Base-by-base conservation (phyloP, 37 sponge, comb jelly and placozoan genomes). In the Hormiphora californensis region DNA sequence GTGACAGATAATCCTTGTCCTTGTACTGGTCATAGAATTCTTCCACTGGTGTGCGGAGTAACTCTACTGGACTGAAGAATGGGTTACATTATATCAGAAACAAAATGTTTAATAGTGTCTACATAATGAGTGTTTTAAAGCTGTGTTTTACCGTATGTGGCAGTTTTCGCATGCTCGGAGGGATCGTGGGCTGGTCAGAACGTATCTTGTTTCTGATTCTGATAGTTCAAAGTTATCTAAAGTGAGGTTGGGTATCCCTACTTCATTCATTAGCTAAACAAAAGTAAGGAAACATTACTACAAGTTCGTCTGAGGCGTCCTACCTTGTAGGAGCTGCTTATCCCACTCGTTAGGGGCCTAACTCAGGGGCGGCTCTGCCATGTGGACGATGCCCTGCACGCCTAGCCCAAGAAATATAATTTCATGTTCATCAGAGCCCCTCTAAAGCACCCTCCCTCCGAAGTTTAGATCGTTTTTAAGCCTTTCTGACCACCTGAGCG, bases 11-110 rank as follows among this genome's bases (percentile, higher is more conserved):
- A 33, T 73, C 81, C 23, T 46, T 73, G 46, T 73, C 81, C 25
- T 73, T 73, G 46, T 73, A 73, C 27, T 36, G 81, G 46, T 73
- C 17, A 41, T 73, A 73, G 23, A 73, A 73, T 9, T 73, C 81
- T 21, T 27, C 81, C 1, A 73, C 81, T 73, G 81, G 81, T 17
- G 81, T 73, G 40, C 81, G 40, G 25, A 73, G 25, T 28, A 73
- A 73, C 23, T 73, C 81, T 43, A 32, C 43, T 21, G 81, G 81
- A 23, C 81, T 73, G 41, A 41, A 4, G 23, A 36, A n/a, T 57
- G 19, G 23, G 15, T 49, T 15, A 49, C 9, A 15, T 49, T 49
- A 17, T 49, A 9, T 49, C 15, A 17, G 12, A 49, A 49, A 49
- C 15, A 49, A 49, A 49, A 17, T 17, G 9, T 15, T 49, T 49